Base-by-base conservation (phyloP, 2,797 vertebrate genomes). In the Geotrypetes seraphini region DNA sequence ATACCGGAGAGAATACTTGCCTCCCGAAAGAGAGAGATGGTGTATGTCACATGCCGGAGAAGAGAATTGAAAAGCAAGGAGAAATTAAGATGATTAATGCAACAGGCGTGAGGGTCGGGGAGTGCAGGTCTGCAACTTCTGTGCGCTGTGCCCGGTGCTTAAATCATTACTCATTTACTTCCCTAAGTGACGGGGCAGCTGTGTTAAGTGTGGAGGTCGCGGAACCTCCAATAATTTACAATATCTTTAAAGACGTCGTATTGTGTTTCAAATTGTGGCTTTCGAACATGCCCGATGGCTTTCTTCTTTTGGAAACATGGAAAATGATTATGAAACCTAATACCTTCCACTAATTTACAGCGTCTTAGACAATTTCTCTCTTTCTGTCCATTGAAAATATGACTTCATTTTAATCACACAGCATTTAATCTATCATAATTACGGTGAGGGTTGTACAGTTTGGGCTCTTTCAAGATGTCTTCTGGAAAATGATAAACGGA, bases 1-100 rank as follows among this genome's bases (percentile, higher is more conserved):
- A 64, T 73, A 63, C 68, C 53, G 68, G 22, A 42, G 36, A 42
- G 33, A 63, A 34, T 60, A 50, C 67, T 58, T 66, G 58, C 55
- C 40, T 59, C 11, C 24, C 54, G 37, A 25, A 30, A 68, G 43
- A 47, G 41, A 57, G 52, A 50, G 61, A 57, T 64, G 60, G 57
- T 54, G 28, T 57, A 26, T 54, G 51, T 71, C 64, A 61, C 33
- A 1, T 8, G 1, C 41, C 43, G 43, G 28, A 53, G 57, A 52
- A 66, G 62, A 49, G 33, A 52, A 16, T 43, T 16, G 45, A 1
- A n/a, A 31, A 34, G 5, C 17, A 34, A 27, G 20, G 36, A 45
- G 36, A 53, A 45, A 43, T 2, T 0, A 40, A n/a, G 30, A 41
- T 66, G 58, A 70, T 73, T 57, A 53, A 69, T 67, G 54, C 31